Conservation (phyloP, 2,797 vertebrate genomes). For the Varecia variegata region DNA sequence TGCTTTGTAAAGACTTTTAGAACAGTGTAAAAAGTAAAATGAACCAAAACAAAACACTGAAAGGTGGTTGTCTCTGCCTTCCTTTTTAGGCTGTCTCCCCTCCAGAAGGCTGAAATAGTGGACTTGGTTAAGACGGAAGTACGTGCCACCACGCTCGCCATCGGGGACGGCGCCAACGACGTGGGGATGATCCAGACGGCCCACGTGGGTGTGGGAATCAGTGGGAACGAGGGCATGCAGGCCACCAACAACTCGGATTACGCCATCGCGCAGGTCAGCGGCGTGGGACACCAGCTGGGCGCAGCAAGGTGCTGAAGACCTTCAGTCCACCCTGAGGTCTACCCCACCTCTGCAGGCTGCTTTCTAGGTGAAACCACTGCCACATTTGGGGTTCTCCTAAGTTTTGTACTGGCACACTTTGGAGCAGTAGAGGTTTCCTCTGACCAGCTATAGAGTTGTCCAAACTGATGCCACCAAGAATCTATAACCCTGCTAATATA, state of each 20-base stretch:
- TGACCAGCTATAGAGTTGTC: background rate
- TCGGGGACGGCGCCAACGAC: slow-evolving; percentile 96
- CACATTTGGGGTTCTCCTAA: background rate
- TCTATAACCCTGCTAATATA: slow-evolving; percentile 4
- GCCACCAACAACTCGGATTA: slow-evolving; percentile 97
- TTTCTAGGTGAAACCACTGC: background rate
- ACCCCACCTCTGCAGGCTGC: background rate
- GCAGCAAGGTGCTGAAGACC: background rate
- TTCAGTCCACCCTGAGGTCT: background rate
- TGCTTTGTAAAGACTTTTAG: slow-evolving; percentile 60
- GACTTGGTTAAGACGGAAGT: slow-evolving; percentile 96
- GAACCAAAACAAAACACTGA: background rate
- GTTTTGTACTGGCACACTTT: background rate
- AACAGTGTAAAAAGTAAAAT: background rate
- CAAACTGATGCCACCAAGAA: background rate
- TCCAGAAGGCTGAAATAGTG: slow-evolving; percentile 98
- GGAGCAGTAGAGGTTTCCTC: slow-evolving; percentile 4
- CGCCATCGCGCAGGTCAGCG: slow-evolving; percentile 94
- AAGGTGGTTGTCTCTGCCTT: slow-evolving; percentile 65
- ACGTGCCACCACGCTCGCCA: slow-evolving; percentile 95
- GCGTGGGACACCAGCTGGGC: background rate
- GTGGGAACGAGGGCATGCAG: slow-evolving; percentile 97
- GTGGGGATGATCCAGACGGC: slow-evolving; percentile 98
- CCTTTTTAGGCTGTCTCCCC: slow-evolving; percentile 92
- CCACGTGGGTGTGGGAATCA: slow-evolving; percentile 96